Evolutionary conservation across 2,888 invertebrate species (phyloP), one percentile per base, ranked within the genome.

Genomic region (Eumacrocentrus americanus): DNA sequence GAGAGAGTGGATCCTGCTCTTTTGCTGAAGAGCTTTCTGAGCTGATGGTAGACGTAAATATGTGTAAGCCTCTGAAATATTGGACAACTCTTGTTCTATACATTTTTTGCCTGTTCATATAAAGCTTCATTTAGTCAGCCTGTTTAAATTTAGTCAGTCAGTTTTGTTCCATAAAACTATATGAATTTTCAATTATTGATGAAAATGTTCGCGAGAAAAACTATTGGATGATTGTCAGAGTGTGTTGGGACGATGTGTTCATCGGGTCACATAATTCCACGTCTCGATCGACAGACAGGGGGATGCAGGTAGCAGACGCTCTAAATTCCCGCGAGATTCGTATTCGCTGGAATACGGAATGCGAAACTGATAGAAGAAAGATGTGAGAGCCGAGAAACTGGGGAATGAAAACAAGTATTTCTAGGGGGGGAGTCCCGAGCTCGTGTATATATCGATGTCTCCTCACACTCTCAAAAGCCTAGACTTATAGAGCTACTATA

Each of bases 281-380:
- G 25, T 38, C 18, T 51, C 48, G 40, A 14, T 60, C 60, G 40
- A 46, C 46, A 12, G 20, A n/a, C n/a, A n/a, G n/a, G n/a, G n/a
- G n/a, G n/a, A 14, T 52, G 60, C 61, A 57, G 64, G 61, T 61
- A 66, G 54, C 59, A 60, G 64, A 63, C 68, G 65, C 64, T 71
- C 65, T 64, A 60, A 67, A 70, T 70, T 71, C 70, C 66, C 60
- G 59, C 52, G 68, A 67, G 68, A 72, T 71, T 72, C 71, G 70
- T 70, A 69, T 70, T 68, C 64, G 57, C 37, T 60, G 64, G 72
- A 70, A 71, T 72, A 72, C 69, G 63, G 70, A 74, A 74, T 72
- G 69, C 59, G 67, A 72, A 70, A 68, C 66, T 66, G 69, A 71
- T 71, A 66, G 67, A 61, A 64, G 63, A 68, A 67, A 59, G 56